Evolutionary conservation across 37 sponge, comb jelly and placozoan genomes (phyloP).

Genomic region (Chondrosia reniformis): DNA sequence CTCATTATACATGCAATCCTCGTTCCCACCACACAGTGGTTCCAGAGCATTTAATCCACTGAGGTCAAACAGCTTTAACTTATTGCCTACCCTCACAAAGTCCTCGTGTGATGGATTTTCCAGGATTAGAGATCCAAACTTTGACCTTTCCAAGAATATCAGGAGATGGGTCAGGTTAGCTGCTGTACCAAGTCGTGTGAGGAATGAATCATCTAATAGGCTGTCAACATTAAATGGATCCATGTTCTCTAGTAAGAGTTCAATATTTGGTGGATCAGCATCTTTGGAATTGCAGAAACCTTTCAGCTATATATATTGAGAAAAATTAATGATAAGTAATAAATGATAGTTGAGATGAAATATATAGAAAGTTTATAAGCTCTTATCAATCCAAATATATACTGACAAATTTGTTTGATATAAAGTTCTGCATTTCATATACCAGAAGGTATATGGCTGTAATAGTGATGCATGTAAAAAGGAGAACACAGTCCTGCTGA

Average conservation of each 20-base stretch:
- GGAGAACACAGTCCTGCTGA: background rate
- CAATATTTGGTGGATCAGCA: background rate
- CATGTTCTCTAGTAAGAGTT: background rate
- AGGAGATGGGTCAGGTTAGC: background rate
- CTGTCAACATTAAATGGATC: background rate
- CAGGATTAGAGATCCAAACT: background rate
- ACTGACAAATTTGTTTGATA: too few species aligned
- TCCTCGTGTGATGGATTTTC: background rate
- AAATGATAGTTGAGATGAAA: background rate
- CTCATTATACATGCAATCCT: background rate
- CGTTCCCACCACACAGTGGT: background rate
- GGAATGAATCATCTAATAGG: background rate
- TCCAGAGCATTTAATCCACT: background rate
- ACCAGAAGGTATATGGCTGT: background rate
- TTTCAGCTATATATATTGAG: background rate
- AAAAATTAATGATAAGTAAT: background rate
- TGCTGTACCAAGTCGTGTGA: background rate
- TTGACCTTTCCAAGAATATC: background rate
- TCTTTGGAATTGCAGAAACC: background rate
- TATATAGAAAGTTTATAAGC: background rate
- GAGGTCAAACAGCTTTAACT: constrained; percentile 18
- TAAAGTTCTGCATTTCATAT: background rate
- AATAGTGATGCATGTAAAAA: background rate
- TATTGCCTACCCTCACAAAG: background rate
- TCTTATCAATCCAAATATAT: too few species aligned